Evolutionary conservation across 2,888 invertebrate species (phyloP).

Genomic region (Penaeus monodon): DNA sequence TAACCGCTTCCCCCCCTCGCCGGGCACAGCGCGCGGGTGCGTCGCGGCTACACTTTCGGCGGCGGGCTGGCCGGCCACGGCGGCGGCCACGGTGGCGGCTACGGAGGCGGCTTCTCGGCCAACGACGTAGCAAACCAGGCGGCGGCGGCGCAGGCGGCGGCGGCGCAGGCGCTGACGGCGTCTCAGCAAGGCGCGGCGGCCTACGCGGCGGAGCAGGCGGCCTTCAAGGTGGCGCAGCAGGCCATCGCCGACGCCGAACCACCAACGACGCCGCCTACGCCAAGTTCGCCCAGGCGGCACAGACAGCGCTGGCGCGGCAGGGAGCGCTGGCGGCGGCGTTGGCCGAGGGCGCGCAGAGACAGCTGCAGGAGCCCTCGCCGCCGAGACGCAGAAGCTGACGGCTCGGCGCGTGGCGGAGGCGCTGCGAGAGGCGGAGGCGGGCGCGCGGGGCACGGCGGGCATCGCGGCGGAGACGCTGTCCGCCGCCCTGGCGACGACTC

Average conservation of each 20-base stretch:
- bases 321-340: conserved; percentile 30
- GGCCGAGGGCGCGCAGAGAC: conserved; percentile 37
- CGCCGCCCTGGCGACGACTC: conserved; percentile 18
- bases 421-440: conserved; percentile 40
- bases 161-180: conserved; percentile 30
- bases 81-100: background rate
- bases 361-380: conserved; percentile 27
- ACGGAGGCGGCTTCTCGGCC: background rate
- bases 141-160: conserved; percentile 28
- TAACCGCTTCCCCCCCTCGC: too few species aligned
- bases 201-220: conserved; percentile 35
- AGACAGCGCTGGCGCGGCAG: conserved; percentile 36
- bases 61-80: background rate
- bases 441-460: conserved; percentile 28
- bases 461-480: conserved; percentile 28
- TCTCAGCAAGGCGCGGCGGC: conserved; percentile 23
- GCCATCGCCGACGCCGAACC: conserved; percentile 31
- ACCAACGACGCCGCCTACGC: conserved; percentile 37
- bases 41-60: background rate
- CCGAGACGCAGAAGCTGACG: conserved; percentile 34
- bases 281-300: conserved; percentile 36
- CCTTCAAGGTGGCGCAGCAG: conserved; percentile 38
- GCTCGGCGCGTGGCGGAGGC: conserved; percentile 40
- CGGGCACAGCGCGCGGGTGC: too few species aligned
- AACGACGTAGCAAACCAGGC: conserved; percentile 35